phyloP scores from a whole-genome alignment of 2,888 invertebrate genomes.

The Drosophila testacea region DNA sequence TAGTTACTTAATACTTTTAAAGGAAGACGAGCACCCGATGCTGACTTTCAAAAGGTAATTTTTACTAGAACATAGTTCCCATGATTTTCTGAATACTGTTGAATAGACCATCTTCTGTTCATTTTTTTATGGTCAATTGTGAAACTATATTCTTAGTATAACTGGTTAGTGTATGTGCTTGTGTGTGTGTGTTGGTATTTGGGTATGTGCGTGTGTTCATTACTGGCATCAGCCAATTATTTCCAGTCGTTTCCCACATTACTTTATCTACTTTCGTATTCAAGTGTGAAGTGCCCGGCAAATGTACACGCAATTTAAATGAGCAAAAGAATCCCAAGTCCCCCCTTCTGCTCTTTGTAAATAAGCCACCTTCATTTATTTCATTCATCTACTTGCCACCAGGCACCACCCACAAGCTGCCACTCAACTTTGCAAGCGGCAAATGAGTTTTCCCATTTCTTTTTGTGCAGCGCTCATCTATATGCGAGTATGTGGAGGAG shows the following conservation, averaged over 20 bases:
- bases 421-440: conserved; percentile 60
- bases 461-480: conserved; percentile 47
- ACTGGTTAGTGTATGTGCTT: background rate
- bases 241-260: conserved; percentile 69
- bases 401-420: conserved; percentile 22
- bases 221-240: conserved; percentile 71
- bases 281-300: conserved; percentile 77
- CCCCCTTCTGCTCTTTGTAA: background rate
- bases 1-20: too few relatives aligned
- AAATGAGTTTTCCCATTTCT: conserved; percentile 74
- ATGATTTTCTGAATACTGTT: background rate
- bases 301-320: conserved; percentile 80
- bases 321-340: conserved; percentile 47
- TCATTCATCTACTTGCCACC: conserved; percentile 31
- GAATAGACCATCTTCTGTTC: conserved; percentile 7
- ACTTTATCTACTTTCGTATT: conserved; percentile 80
- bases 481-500: conserved; percentile 36
- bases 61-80: background rate
- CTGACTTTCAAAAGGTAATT: background rate
- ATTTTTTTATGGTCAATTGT: conserved; percentile 46
- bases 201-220: conserved; percentile 47
- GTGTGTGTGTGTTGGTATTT: background rate
- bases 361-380: conserved; percentile 7
- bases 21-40: too few relatives aligned
- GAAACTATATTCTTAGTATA: conserved; percentile 26